These are phyloP conservation scores for Poecilia wingei DNA, from an alignment of 2,797 vertebrate species.

Conservation along the genomic window DNA sequence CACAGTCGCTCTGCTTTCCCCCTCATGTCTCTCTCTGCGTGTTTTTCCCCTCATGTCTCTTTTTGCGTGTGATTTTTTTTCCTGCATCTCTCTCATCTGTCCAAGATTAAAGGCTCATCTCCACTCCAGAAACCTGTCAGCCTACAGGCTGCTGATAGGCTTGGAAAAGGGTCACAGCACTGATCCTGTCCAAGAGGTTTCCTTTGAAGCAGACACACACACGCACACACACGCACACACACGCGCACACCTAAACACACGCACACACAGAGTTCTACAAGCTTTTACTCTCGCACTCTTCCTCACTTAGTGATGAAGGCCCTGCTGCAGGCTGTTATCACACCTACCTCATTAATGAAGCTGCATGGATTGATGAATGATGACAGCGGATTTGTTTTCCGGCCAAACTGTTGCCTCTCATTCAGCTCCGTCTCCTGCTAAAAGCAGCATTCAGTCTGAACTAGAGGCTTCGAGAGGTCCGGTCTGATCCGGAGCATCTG, in stretches of 20 bases:
- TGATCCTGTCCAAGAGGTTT: slow-evolving; percentile 77
- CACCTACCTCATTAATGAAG: slow-evolving; percentile 73
- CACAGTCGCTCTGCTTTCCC: slow-evolving; percentile 9
- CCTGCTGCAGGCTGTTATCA: slow-evolving; percentile 38
- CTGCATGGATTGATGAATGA: slow-evolving; percentile 55
- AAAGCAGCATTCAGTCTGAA: not conserved
- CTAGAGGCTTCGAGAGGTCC: not conserved
- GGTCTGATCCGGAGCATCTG: not conserved
- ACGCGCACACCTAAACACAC: slow-evolving; percentile 36
- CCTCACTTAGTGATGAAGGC: slow-evolving; percentile 62
- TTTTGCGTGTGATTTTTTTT: slow-evolving; percentile 16
- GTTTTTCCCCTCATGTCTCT: slow-evolving; percentile 6
- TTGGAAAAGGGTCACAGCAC: slow-evolving; percentile 71
- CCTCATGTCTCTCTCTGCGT: slow-evolving; percentile 11
- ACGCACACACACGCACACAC: slow-evolving; percentile 28
- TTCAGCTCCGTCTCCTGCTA: slow-evolving; percentile 56
- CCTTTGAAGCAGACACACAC: slow-evolving; percentile 75
- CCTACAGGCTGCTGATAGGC: slow-evolving; percentile 74
- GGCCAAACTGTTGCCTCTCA: slow-evolving; percentile 43
- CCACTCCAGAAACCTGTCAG: slow-evolving; percentile 73
- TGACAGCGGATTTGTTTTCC: slow-evolving; percentile 60
- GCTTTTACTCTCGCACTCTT: slow-evolving; percentile 26
- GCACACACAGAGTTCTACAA: slow-evolving; percentile 18
- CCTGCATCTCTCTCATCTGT: slow-evolving; percentile 50
- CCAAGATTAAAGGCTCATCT: slow-evolving; percentile 75